Evolutionary conservation across 1,140 invertebrate genomes (phyloP), one percentile per base, ranked within the genome.

Genomic region (Drosophila repletoides): DNA sequence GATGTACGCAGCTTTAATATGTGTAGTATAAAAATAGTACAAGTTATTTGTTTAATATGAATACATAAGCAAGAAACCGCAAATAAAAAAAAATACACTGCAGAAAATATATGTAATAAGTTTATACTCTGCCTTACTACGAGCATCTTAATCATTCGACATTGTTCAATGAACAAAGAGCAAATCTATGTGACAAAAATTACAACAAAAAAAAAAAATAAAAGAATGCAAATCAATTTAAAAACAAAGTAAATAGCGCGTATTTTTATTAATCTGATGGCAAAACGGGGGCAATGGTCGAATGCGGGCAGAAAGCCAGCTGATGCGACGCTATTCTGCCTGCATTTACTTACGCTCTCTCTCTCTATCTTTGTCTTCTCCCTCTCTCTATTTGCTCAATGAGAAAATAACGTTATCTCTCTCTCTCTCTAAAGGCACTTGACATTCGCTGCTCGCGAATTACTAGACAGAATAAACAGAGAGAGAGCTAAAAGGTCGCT

Each of bases 211-310:
- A n/a, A 31, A 55, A 24, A 55, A 10, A 49, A 22, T 51, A 61
- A 17, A 63, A 38, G 46, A 70, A 53, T 63, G 24, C 28, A 51
- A 68, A 75, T 67, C 38, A 51, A 63, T 60, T 43, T 14, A 40
- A 70, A 55, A 73, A 73, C 65, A 61, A 75, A 49, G 48, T 59
- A 49, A 52, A 63, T 48, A 55, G 59, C 58, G 65, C 41, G 21
- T 43, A 33, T 15, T 67, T 36, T 51, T 7, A 36, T 29, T 36
- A 36, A 38, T 29, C 38, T 36, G 58, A 31, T 34, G 40, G 52
- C 10, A 21, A 52, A 53, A 14, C 43, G 79, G 66, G 79, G 70
- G 73, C 77, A 81, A 77, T 77, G 79, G 38, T 79, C 74, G 55
- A 49, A 22, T 26, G 58, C 22, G 51, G 45, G 58, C 65, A 71